Conservation (phyloP, 2,888 invertebrate species). For the Eupsilia transversa region DNA sequence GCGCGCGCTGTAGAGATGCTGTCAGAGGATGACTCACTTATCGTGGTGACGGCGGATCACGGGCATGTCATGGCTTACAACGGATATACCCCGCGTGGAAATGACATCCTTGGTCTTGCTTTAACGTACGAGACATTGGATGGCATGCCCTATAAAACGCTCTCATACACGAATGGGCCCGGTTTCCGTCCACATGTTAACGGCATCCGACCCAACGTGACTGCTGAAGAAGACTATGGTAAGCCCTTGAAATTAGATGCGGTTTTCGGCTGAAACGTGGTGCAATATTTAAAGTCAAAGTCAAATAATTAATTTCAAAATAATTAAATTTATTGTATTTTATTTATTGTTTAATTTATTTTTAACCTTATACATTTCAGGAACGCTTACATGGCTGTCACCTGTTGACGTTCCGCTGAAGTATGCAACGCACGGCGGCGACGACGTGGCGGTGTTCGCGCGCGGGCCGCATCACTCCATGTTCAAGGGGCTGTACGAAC, state of each 20-base stretch:
- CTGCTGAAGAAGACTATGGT: no score
- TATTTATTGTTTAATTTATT: no score
- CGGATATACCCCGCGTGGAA: constrained; percentile 92
- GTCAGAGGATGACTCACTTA: constrained; percentile 90
- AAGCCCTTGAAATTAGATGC: no score
- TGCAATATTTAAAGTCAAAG: no score
- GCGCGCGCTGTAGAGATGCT: constrained; percentile 84
- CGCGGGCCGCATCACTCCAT: constrained; percentile 93
- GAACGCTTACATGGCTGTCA: constrained; percentile 58
- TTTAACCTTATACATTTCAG: no score
- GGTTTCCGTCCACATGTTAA: constrained; percentile 51
- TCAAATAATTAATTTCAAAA: no score
- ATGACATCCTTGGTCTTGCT: constrained; percentile 70
- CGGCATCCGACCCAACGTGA: no score
- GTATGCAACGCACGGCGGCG: constrained; percentile 94
- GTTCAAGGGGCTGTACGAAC: constrained; percentile 94
- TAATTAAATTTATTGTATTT: no score
- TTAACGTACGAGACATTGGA: no score
- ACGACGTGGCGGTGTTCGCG: constrained; percentile 94
- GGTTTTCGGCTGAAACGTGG: no score
- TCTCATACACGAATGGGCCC: constrained; percentile 91
- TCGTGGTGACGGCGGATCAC: constrained; percentile 95
- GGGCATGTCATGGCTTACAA: constrained; percentile 93
- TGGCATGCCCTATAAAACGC: constrained; percentile 71
- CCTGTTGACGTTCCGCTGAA: constrained; percentile 91